Evolutionary conservation across 1,140 invertebrate genomes (phyloP), one percentile per base, ranked within the genome.

Genomic region (Caerostris darwini): DNA sequence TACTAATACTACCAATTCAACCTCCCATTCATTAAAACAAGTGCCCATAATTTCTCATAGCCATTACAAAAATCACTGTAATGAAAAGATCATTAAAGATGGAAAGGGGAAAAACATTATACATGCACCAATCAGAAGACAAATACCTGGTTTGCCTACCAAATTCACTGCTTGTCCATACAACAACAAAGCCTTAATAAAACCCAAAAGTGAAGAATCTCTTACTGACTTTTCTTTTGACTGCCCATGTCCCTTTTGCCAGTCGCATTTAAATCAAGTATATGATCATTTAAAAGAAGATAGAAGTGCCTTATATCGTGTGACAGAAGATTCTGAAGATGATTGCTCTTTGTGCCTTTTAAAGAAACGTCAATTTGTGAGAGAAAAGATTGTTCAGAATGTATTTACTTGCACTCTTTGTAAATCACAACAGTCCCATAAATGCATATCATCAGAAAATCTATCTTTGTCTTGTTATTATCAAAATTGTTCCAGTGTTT

Each of bases 201-300:
- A 94, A 64, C 92, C 92, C 3, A 59, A 53, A 64, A 94, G 92
- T 82, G 92, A 94, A 56, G 92, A 94, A 53, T 94, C 92, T 3
- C 92, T 94, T 6, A 7, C 64, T 0, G 59, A 89, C 12, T 53
- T 59, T 56, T 56, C 50, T 7, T 50, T 17, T 14, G 86, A 94
- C 12, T 94, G 92, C 64, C 92, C 92, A 50, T 94, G 92, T 82
- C 92, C 92, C 10, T 94, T 77, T 57, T 94, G 92, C 50, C 92
- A 94, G 10, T 19, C 71, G 3, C 64, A 34, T 10, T 89, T 17
- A 10, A 34, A 10, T 7, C 34, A 69, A 69, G 14, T 17, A 6
- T 17, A 34, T 17, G n/a, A 19, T 10, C 14, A 50, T 19, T 61
- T 58, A 12, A 93, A 93, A 86, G 54, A 56, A 50, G 58, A 81